Percentiles rank a stretch among this genome's conserved stretches.
Evolutionary conservation across 2,888 invertebrate genomes (phyloP).

Genomic region (Pyrochroa serraticornis): DNA sequence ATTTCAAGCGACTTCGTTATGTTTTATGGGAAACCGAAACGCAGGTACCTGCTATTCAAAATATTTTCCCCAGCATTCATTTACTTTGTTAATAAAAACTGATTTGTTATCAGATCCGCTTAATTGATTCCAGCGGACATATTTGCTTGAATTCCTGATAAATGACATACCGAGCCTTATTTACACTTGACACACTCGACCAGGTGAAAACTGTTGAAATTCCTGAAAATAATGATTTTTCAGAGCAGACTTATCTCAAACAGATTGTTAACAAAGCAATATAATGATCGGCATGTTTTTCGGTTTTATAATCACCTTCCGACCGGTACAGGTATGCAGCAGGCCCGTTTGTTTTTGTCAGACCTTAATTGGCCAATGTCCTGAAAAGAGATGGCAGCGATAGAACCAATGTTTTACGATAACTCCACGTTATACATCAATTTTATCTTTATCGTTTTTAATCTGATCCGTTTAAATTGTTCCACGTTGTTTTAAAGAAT

Average conservation of each 20-base stretch:
- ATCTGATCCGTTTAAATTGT: constrained; percentile 28
- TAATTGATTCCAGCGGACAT: constrained; percentile 6
- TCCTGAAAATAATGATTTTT: constrained; percentile 26
- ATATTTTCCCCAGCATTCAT: constrained; percentile 3
- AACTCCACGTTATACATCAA: constrained; percentile 29
- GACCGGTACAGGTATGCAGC: constrained; percentile 27
- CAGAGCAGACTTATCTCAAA: constrained; percentile 23
- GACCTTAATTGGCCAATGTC: constrained; percentile 34
- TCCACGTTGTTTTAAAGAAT: constrained; percentile 21
- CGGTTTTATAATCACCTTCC: constrained; percentile 30
- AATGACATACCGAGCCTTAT: constrained; percentile 15
- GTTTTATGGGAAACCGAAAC: no score
- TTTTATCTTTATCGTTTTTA: constrained; percentile 26
- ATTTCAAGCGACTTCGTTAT: no score
- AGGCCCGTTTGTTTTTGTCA: constrained; percentile 34
- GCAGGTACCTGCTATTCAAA: no score
- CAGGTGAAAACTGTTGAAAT: constrained; percentile 25
- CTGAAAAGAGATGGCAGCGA: constrained; percentile 23
- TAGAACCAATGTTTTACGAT: constrained; percentile 30
- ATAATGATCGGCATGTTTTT: constrained; percentile 37
- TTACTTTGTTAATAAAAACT: constrained; percentile 18
- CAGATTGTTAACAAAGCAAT: constrained; percentile 37
- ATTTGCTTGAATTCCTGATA: constrained; percentile 15
- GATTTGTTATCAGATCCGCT: constrained; percentile 19
- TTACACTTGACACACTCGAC: constrained; percentile 18